These are phyloP conservation scores for Poecilus cupreus DNA, from an alignment of 2,888 invertebrate species.

Conservation along the genomic window DNA sequence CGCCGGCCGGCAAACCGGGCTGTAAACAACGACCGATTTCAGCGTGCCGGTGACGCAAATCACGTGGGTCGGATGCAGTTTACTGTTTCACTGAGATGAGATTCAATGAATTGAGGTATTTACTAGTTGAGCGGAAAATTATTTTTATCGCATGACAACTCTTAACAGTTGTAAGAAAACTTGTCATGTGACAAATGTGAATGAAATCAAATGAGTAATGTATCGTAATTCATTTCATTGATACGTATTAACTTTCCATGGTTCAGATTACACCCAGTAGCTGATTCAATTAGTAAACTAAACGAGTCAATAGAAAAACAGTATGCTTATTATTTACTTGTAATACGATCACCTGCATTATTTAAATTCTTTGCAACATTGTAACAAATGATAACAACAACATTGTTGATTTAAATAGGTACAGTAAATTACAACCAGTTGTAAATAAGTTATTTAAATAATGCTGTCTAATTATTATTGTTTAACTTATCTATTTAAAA, in stretches of 20 bases:
- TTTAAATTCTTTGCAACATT: too few species aligned
- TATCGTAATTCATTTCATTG: conserved; percentile 23
- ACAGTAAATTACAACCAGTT: too few species aligned
- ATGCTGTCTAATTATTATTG: too few species aligned
- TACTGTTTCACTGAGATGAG: neutral
- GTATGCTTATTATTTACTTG: neutral
- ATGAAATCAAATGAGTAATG: neutral
- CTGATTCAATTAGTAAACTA: neutral
- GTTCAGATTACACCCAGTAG: neutral
- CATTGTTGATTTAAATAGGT: too few species aligned
- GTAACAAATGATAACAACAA: too few species aligned
- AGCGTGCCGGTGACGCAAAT: conserved; percentile 1
- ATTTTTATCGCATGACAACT: neutral
- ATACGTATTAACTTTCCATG: neutral
- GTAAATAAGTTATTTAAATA: too few species aligned
- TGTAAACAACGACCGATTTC: conserved; percentile 3
- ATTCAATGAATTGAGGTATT: neutral
- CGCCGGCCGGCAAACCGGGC: conserved; percentile 34
- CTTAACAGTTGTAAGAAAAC: neutral
- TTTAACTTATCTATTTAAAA: too few species aligned
- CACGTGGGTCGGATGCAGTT: conserved; percentile 5
- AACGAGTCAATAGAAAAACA: neutral
- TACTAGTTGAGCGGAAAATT: neutral
- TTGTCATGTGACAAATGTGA: neutral
- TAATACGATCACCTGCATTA: neutral